Evolutionary conservation across 2,113 vertebrate species (phyloP), one percentile per base, ranked within the genome.

Genomic region (Arenaria interpres): DNA sequence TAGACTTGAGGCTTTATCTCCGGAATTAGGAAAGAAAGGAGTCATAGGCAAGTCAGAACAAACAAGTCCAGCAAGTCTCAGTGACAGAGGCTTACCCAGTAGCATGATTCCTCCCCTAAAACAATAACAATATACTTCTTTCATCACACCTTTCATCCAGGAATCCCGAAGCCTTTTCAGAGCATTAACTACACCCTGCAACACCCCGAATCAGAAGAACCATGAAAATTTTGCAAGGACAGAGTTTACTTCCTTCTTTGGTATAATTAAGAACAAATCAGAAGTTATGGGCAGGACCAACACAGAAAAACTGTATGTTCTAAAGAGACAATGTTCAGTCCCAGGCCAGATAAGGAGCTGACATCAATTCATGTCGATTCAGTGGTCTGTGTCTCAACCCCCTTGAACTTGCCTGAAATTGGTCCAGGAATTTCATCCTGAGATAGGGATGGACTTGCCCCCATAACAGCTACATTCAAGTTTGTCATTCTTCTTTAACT

Each of bases 51-150:
- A 95, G 95, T 95, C 96, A 96, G 95, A 97, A 95, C 96, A 96
- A 97, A 97, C 97, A 72, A 97, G 97, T 98, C 96, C 90, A 92
- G 93, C 97, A 72, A 96, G 97, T 98, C 96, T 85, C 50, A 93
- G 95, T 96, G 97, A 96, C 97, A 98, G 95, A 96, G 85, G 93
- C 94, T 96, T 98, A 96, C 76, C 97, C 57, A 84, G 85, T 88
- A 92, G 95, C 35, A 95, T 94, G 93, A 94, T 97, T 97, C 96
- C 96, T 97, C 96, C 88, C 90, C 93, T 96, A 97, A 96, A 98
- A 96, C 94, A 96, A 96, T 95, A 97, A 96, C 96, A 97, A 95
- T 95, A 91, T 90, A 86, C 67, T 93, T 97, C 92, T 95, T 97
- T 96, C 97, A 95, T 96, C 95, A 96, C 83, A 93, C 91, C 97